phyloP scores from a whole-genome alignment of 2,888 invertebrate species.

The Napeogenes inachia region DNA sequence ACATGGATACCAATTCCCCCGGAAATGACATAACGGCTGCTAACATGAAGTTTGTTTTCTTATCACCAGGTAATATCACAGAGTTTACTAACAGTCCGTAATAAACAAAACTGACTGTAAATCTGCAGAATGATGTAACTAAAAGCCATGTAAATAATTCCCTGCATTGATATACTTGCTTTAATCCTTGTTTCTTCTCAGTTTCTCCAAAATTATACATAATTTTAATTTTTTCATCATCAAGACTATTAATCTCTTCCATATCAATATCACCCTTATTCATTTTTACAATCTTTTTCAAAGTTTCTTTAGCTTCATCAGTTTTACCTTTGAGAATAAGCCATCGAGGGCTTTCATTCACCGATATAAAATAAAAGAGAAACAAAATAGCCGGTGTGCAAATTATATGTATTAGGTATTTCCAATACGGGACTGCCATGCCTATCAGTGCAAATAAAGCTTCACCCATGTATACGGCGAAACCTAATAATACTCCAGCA shows the following conservation, averaged over 20 bases:
- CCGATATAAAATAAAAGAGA: too few species aligned
- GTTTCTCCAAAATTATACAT: too few species aligned
- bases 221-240: too few species aligned
- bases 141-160: constrained; percentile 50
- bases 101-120: constrained; percentile 58
- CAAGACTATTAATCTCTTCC: too few species aligned
- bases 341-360: too few species aligned
- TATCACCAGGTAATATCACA: constrained; percentile 60
- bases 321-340: too few species aligned
- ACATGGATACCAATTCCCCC: constrained; percentile 55
- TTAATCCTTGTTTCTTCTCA: too few species aligned
- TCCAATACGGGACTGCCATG: constrained; percentile 59
- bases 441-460: constrained; percentile 54
- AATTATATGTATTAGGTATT: constrained; percentile 50
- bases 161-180: constrained; percentile 44
- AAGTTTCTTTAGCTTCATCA: too few species aligned
- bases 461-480: constrained; percentile 56
- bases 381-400: constrained; percentile 50
- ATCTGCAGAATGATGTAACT: constrained; percentile 45
- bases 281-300: too few species aligned
- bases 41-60: constrained; percentile 60
- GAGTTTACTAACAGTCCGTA: constrained; percentile 62
- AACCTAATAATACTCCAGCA: constrained; percentile 54
- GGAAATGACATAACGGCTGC: constrained; percentile 62
- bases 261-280: too few species aligned